Evolutionary conservation across 2,888 invertebrate species (phyloP), one percentile per base, ranked within the genome.

Genomic region (Chloroclystis v-ata): DNA sequence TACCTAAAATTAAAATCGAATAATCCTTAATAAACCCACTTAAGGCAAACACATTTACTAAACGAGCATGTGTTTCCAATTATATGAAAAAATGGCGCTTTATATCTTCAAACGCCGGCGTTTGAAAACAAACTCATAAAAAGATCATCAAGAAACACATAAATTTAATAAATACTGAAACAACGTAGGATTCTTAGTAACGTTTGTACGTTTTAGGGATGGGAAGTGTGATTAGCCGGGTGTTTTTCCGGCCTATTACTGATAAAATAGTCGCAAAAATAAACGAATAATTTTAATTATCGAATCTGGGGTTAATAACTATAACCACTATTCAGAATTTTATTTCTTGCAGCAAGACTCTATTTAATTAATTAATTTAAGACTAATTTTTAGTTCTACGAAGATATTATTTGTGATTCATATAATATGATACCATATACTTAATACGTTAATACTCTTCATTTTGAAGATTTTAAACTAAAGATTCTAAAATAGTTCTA

Each of bases 151-250:
- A 32, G 9, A 26, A 44, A 28, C 35, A 37, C 47, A 51, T 64
- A 62, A 66, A 62, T 49, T 58, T 60, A 62, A 63, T 66, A 68
- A 68, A 72, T 67, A 70, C 61, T 65, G 51, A 61, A 63, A 60
- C 49, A 71, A 69, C 65, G 63, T 67, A 53, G 71, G 63, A 72
- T 75, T 75, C 73, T 54, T 60, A 62, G 57, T 63, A 68, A 73
- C n/a, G n/a, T 69, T 65, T 66, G 63, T 60, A 59, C 45, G 46
- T 43, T 43, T 52, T 59, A 61, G 38, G 29, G 20, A 6, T 29
- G 28, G 9, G 1, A n/a, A 1, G 1, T 39, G 11, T 37, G 43
- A 10, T 24, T 37, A 35, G 35, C 12, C 5, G 1, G n/a, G 13
- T 16, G 0, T n/a, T 12, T 37, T 8, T 38, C 14, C 30, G 41